Evolutionary conservation across 2,888 invertebrate species (phyloP).

Genomic region (Ectemnius continuus): DNA sequence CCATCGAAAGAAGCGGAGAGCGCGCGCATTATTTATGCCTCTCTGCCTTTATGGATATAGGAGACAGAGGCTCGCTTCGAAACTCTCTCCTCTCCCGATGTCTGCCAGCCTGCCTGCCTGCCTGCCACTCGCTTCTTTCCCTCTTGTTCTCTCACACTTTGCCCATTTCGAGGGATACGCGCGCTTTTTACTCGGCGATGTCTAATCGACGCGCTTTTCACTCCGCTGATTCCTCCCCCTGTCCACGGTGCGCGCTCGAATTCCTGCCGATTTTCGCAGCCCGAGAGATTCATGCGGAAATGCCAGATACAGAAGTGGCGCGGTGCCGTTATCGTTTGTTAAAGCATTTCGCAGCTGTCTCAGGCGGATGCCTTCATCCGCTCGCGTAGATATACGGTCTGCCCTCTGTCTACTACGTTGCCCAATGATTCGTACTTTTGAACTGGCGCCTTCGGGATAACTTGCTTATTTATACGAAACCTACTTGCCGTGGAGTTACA

Average conservation of each 20-base stretch:
- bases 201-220: conserved; percentile 52
- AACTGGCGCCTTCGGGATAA: too few species aligned
- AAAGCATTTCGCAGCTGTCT: too few species aligned
- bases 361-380: too few species aligned
- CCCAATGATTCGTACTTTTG: too few species aligned
- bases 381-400: too few species aligned
- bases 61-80: conserved; percentile 31
- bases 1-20: conserved; percentile 50
- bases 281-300: conserved; percentile 33
- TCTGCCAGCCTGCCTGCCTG: conserved; percentile 6
- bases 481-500: too few species aligned
- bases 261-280: conserved; percentile 20
- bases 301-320: conserved; percentile 31
- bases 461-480: too few species aligned
- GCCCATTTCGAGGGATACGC: conserved; percentile 17
- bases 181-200: conserved; percentile 34
- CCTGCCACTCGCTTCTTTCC: conserved; percentile 11
- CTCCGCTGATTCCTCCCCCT: conserved; percentile 32
- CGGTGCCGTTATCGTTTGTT: background rate
- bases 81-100: conserved; percentile 11
- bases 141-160: conserved; percentile 6
- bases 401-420: too few species aligned
- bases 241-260: conserved; percentile 18
- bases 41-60: conserved; percentile 53
- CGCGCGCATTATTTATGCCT: conserved; percentile 61